phyloP scores from a whole-genome alignment of 2,113 vertebrate species.

The Oreocharis arfaki region DNA sequence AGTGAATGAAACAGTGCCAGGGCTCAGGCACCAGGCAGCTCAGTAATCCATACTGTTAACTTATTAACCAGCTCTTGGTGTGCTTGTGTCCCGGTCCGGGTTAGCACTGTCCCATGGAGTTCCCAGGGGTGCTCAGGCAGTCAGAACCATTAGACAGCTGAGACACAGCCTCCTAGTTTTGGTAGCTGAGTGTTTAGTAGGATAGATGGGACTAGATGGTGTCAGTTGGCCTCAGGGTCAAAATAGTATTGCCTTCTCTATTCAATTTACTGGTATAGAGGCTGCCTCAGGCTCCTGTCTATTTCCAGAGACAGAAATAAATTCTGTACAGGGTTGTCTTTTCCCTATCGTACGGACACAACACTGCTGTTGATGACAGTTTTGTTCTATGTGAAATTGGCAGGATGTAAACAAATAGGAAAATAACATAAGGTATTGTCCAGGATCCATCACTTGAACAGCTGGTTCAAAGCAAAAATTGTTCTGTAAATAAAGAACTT shows the following conservation, averaged over 20 bases:
- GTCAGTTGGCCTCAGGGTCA: not conserved
- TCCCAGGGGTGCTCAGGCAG: not conserved
- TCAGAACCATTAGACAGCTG: not conserved
- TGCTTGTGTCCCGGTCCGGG: not conserved
- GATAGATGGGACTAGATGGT: not conserved
- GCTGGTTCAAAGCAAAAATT: conserved; percentile 3
- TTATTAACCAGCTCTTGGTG: not conserved
- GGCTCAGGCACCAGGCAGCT: not conserved
- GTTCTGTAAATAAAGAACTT: not conserved
- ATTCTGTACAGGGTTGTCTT: not conserved
- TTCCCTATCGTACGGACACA: not conserved
- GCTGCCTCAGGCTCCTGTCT: not conserved
- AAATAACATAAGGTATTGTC: conserved; percentile 42
- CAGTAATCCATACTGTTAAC: not conserved
- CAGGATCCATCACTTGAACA: conserved; percentile 1
- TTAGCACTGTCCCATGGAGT: not conserved
- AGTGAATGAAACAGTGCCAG: not conserved
- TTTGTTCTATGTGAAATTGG: not conserved
- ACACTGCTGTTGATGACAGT: not conserved
- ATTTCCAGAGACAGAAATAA: not conserved
- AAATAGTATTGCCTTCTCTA: not conserved
- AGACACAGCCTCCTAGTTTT: not conserved
- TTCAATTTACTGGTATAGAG: not conserved
- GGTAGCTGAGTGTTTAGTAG: not conserved
- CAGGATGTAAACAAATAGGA: conserved; percentile 29